Conservation (phyloP, 1,140 invertebrate species). For the Drosophila obscura region DNA sequence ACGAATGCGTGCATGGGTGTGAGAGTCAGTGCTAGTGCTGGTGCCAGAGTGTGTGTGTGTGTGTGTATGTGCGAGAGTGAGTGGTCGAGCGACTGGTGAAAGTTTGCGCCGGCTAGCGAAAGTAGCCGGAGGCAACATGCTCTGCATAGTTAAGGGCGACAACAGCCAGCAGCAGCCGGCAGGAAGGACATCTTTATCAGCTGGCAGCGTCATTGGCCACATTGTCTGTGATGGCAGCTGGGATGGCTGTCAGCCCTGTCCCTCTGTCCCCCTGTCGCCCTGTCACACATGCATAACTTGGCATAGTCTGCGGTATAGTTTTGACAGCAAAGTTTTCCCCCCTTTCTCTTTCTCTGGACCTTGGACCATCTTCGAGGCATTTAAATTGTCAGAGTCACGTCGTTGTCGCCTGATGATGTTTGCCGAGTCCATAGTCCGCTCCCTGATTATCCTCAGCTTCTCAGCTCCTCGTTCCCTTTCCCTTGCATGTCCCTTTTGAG, state of each 20-base stretch:
- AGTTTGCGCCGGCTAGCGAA: constrained; percentile 72
- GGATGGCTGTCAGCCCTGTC: not conserved
- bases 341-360: not conserved
- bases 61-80: constrained; percentile 13
- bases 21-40: constrained; percentile 5
- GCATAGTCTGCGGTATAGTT: constrained; percentile 74
- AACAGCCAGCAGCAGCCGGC: not conserved
- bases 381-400: constrained; percentile 72
- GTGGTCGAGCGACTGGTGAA: constrained; percentile 55
- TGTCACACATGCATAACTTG: constrained; percentile 63
- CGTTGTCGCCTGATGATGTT: constrained; percentile 62
- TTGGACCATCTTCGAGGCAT: constrained; percentile 36
- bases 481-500: not conserved
- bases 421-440: constrained; percentile 59
- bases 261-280: not conserved
- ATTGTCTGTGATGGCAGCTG: constrained; percentile 32
- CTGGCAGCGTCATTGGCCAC: constrained; percentile 49
- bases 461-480: not conserved
- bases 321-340: constrained; percentile 60
- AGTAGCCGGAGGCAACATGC: constrained; percentile 65
- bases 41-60: not conserved
- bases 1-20: constrained; percentile 35
- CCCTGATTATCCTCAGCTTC: constrained; percentile 53
- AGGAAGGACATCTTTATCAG: constrained; percentile 79
- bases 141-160: constrained; percentile 65